phyloP scores from a whole-genome alignment of 2,888 invertebrate species.

The Drosophila anomelani region DNA sequence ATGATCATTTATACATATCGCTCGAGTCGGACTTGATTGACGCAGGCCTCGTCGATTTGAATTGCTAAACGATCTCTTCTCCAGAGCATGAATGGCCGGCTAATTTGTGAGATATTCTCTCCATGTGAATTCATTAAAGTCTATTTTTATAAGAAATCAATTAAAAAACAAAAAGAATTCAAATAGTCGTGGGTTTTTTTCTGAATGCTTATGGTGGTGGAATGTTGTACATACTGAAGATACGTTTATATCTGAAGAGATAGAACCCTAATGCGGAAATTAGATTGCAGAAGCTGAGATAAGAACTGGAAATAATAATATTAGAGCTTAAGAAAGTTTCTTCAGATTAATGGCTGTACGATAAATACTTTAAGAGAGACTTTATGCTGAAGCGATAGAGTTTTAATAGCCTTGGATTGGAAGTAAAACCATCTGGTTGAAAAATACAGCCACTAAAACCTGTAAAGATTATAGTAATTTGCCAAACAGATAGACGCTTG shows the following conservation, averaged over 20 bases:
- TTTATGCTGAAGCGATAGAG: background rate
- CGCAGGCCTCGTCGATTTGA: constrained; percentile 58
- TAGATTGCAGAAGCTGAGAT: constrained; percentile 1
- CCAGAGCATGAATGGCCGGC: constrained; percentile 48
- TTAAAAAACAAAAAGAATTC: constrained; percentile 33
- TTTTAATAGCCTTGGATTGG: background rate
- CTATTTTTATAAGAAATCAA: constrained; percentile 50
- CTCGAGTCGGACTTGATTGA: constrained; percentile 64
- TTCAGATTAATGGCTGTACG: background rate
- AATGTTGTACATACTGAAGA: constrained; percentile 12
- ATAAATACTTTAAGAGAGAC: background rate
- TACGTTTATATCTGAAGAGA: background rate
- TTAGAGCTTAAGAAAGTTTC: background rate
- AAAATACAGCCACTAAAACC: constrained; percentile 1
- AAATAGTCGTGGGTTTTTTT: constrained; percentile 10
- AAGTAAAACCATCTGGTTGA: constrained; percentile 8
- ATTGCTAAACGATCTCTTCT: constrained; percentile 67
- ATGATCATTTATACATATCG: constrained; percentile 41
- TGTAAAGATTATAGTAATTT: constrained; percentile 15
- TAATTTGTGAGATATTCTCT: constrained; percentile 50
- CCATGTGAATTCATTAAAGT: constrained; percentile 68
- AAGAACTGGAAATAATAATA: background rate
- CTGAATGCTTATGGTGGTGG: too few species aligned
- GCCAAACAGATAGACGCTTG: background rate
- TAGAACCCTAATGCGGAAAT: constrained; percentile 19